These are phyloP conservation scores for Drosophila setifemur DNA, from an alignment of 1,140 invertebrate species.

Conservation along the genomic window DNA sequence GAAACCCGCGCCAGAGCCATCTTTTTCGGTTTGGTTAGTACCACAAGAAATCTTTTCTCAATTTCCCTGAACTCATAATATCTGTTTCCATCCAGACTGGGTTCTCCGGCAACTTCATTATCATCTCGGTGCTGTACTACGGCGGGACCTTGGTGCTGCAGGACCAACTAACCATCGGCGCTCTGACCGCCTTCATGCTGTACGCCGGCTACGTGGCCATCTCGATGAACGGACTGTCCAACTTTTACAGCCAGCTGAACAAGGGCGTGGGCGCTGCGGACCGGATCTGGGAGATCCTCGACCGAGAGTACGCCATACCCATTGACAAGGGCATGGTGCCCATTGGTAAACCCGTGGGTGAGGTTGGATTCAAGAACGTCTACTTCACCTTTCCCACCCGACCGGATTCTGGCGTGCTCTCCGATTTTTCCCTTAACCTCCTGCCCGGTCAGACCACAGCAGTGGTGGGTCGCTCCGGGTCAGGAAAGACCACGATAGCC, in stretches of 20 bases:
- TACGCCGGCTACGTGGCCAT: slow-evolving; percentile 97
- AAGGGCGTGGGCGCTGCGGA: slow-evolving; percentile 95
- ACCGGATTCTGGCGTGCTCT: slow-evolving; percentile 85
- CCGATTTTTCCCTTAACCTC: slow-evolving; percentile 88
- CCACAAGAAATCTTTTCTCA: too few relatives aligned
- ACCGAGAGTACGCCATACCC: slow-evolving; percentile 90
- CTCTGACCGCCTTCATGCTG: slow-evolving; percentile 94
- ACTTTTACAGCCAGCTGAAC: slow-evolving; percentile 96
- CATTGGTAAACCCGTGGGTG: slow-evolving; percentile 67
- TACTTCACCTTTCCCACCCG: slow-evolving; percentile 90
- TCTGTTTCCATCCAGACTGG: slow-evolving; percentile 87
- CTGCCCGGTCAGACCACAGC: slow-evolving; percentile 87
- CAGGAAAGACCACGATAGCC: slow-evolving; percentile 92
- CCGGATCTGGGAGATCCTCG: slow-evolving; percentile 94
- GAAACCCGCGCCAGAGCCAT: slow-evolving; percentile 93
- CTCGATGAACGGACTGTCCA: slow-evolving; percentile 92
- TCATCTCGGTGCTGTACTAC: slow-evolving; percentile 96
- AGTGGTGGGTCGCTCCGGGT: slow-evolving; percentile 93
- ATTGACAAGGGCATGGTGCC: slow-evolving; percentile 84
- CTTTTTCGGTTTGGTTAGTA: slow-evolving; percentile 94
- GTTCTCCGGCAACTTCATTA: slow-evolving; percentile 95
- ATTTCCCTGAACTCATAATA: too few relatives aligned
- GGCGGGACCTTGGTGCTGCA: slow-evolving; percentile 94
- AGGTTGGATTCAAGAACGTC: slow-evolving; percentile 89
- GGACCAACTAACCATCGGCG: slow-evolving; percentile 92